Conservation (phyloP, 1,140 invertebrate species). For the Brachionus manjavacas region DNA sequence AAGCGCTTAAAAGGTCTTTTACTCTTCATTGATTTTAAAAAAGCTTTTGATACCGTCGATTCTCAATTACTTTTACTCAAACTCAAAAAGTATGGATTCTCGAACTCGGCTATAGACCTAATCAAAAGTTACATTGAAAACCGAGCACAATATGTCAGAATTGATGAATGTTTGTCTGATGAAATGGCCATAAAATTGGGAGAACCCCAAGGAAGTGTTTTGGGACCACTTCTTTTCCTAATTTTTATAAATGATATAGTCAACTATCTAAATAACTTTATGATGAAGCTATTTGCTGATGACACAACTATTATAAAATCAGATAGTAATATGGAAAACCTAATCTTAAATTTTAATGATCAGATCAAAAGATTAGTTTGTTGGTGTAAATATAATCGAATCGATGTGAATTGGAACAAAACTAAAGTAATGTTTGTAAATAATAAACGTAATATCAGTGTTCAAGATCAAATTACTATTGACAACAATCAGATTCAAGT, state of each 20-base stretch:
- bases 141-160: background rate
- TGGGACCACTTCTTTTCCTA: background rate
- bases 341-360: background rate
- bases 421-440: background rate
- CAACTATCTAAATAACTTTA: no score
- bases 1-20: background rate
- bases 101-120: background rate
- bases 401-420: background rate
- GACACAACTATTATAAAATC: background rate
- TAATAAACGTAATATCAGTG: background rate
- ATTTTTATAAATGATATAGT: slow-evolving; percentile 4
- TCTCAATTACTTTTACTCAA: background rate
- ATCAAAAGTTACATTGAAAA: background rate
- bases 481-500: background rate
- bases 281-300: background rate
- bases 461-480: background rate
- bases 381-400: background rate
- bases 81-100: background rate
- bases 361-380: background rate
- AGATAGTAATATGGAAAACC: background rate
- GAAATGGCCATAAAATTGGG: background rate
- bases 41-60: slow-evolving; percentile 8
- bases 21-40: background rate
- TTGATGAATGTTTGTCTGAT: background rate
- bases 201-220: background rate